Conservation (phyloP, 2,888 invertebrate species). For the Thelaira solivaga region DNA sequence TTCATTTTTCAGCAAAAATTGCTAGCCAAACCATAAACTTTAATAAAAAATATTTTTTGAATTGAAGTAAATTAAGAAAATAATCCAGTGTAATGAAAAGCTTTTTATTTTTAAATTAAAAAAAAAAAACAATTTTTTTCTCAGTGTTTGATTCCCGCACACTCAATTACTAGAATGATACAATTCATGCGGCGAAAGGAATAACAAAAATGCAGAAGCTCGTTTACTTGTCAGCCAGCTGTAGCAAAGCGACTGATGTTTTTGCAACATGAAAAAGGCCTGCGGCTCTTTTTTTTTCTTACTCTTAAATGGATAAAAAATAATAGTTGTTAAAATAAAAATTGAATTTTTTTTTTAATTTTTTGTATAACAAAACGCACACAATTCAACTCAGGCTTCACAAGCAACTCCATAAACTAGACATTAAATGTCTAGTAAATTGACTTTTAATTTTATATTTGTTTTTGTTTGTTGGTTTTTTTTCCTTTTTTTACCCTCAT, state of each 20-base stretch:
- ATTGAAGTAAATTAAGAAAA: too few relatives aligned
- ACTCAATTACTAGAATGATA: not conserved
- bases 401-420: slow-evolving; percentile 27
- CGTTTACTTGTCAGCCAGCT: slow-evolving; percentile 62
- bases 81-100: too few relatives aligned
- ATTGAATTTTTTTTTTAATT: not conserved
- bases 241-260: slow-evolving; percentile 56
- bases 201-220: slow-evolving; percentile 60
- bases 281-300: slow-evolving; percentile 31
- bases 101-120: too few relatives aligned
- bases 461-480: too few relatives aligned
- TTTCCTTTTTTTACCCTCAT: not conserved
- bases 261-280: slow-evolving; percentile 46
- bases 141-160: not conserved
- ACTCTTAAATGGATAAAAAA: slow-evolving; percentile 28
- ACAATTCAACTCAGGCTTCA: not conserved
- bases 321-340: not conserved
- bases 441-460: slow-evolving; percentile 38
- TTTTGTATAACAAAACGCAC: not conserved
- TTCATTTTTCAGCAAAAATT: too few relatives aligned
- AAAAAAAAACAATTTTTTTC: too few relatives aligned
- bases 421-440: slow-evolving; percentile 52
- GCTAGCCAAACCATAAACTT: too few relatives aligned
- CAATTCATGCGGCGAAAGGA: slow-evolving; percentile 25
- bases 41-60: too few relatives aligned